phyloP scores from a whole-genome alignment of 2,888 invertebrate species.

The Sclerodermus sp. region DNA sequence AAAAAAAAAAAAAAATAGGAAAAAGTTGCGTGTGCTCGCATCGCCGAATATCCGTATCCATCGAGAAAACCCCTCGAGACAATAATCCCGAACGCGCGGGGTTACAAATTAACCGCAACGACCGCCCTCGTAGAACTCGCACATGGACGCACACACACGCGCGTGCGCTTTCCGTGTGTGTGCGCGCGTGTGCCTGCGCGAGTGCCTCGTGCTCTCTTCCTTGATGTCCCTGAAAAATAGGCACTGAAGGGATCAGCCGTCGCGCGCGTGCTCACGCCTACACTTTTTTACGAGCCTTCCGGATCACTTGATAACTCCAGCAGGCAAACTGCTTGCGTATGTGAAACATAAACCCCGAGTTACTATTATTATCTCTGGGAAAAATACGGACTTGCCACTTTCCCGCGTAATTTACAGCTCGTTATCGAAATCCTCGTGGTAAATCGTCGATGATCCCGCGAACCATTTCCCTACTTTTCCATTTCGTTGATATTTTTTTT shows the following conservation, averaged over 20 bases:
- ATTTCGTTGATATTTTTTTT: too few species aligned
- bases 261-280: background rate
- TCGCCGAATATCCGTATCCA: background rate
- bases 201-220: background rate
- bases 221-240: background rate
- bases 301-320: slow-evolving; percentile 9
- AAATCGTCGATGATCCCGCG: too few species aligned
- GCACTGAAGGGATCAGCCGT: background rate
- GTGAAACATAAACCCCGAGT: too few species aligned
- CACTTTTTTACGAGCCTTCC: background rate
- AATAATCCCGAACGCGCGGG: slow-evolving; percentile 32
- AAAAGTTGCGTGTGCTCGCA: slow-evolving; percentile 1
- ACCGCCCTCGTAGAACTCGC: slow-evolving; percentile 1
- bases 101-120: slow-evolving; percentile 28
- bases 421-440: too few species aligned
- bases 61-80: slow-evolving; percentile 26
- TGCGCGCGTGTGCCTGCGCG: too few species aligned
- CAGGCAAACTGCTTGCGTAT: background rate
- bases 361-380: too few species aligned
- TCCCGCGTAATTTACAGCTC: too few species aligned
- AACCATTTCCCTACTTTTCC: too few species aligned
- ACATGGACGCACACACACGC: background rate
- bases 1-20: slow-evolving; percentile 1
- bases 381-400: too few species aligned
- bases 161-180: too few species aligned